These are phyloP conservation scores for Echeneis naucrates DNA, from an alignment of 2,797 vertebrate species.

Conservation along the genomic window DNA sequence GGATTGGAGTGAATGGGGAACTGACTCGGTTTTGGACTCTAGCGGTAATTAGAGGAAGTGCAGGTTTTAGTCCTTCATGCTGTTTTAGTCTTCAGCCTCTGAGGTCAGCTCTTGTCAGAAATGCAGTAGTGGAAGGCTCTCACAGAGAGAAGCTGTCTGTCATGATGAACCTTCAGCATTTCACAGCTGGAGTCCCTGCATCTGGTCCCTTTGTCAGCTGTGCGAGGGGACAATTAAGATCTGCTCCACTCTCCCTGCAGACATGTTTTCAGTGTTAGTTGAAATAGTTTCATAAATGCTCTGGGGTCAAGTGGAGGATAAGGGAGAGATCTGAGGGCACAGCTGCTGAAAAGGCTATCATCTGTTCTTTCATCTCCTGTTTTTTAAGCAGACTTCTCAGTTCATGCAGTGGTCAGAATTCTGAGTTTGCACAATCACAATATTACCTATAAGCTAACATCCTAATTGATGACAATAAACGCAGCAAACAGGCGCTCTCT, in stretches of 20 bases:
- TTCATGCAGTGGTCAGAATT: slow-evolving; percentile 60
- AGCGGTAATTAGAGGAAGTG: too few species aligned
- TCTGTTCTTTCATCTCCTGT: slow-evolving; percentile 52
- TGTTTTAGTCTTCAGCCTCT: too few species aligned
- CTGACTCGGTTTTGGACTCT: too few species aligned
- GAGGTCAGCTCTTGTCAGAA: too few species aligned
- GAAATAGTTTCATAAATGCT: slow-evolving; percentile 62
- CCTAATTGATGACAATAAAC: too few species aligned
- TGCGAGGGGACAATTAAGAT: slow-evolving; percentile 35
- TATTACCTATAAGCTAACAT: not conserved
- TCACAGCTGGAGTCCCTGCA: slow-evolving; percentile 15
- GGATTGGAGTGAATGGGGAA: too few species aligned
- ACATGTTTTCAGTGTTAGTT: slow-evolving; percentile 42
- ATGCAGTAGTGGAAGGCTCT: not conserved
- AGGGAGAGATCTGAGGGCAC: slow-evolving; percentile 63
- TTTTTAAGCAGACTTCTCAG: slow-evolving; percentile 14
- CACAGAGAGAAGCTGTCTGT: not conserved
- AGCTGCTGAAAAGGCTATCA: slow-evolving; percentile 64
- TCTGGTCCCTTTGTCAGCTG: slow-evolving; percentile 51
- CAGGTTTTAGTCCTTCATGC: too few species aligned
- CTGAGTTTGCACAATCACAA: slow-evolving; percentile 6
- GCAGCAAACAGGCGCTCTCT: too few species aligned
- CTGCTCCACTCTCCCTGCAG: slow-evolving; percentile 44
- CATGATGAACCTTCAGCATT: not conserved
- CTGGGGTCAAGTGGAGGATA: slow-evolving; percentile 56